A percentile compares a stretch with the other conserved stretches of the same genome.
Conservation (phyloP, 2,888 invertebrate species). For the Drosophila vallismaia region DNA sequence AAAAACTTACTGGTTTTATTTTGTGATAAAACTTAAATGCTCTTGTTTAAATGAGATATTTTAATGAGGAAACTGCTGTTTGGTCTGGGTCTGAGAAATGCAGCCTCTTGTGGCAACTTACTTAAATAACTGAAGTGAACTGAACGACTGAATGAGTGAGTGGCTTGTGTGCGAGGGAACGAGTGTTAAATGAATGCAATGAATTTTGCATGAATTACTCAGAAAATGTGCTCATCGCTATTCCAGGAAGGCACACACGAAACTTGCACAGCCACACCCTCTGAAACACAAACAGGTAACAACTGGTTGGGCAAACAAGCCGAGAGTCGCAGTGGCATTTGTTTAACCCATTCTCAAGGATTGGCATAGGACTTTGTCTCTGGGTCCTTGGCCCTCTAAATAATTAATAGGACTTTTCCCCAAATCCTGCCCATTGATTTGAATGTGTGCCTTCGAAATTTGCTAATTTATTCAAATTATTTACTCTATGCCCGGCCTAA, state of each 20-base stretch:
- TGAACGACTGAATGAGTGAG: constrained; percentile 30
- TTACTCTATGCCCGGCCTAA: constrained; percentile 60
- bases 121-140: constrained; percentile 41
- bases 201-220: constrained; percentile 77
- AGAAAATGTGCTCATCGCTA: constrained; percentile 59
- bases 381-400: constrained; percentile 48
- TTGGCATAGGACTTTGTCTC: constrained; percentile 45
- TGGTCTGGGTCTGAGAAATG: constrained; percentile 35
- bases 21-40: neutral
- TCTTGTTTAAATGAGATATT: constrained; percentile 31
- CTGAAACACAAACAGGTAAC: constrained; percentile 56
- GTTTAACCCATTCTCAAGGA: constrained; percentile 27
- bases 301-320: constrained; percentile 52
- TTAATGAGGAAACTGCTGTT: constrained; percentile 62
- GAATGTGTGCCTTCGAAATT: constrained; percentile 16
- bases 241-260: constrained; percentile 33
- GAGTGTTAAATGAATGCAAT: constrained; percentile 78
- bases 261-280: constrained; percentile 17
- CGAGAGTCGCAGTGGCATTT: constrained; percentile 43
- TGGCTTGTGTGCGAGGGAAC: constrained; percentile 29
- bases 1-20: too few relatives aligned
- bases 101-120: constrained; percentile 48
- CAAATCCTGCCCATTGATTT: constrained; percentile 24
- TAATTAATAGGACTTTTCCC: constrained; percentile 56
- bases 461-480: constrained; percentile 62